These are phyloP conservation scores for Cepphus grylle DNA, from an alignment of 2,113 vertebrate species.

Conservation along the genomic window DNA sequence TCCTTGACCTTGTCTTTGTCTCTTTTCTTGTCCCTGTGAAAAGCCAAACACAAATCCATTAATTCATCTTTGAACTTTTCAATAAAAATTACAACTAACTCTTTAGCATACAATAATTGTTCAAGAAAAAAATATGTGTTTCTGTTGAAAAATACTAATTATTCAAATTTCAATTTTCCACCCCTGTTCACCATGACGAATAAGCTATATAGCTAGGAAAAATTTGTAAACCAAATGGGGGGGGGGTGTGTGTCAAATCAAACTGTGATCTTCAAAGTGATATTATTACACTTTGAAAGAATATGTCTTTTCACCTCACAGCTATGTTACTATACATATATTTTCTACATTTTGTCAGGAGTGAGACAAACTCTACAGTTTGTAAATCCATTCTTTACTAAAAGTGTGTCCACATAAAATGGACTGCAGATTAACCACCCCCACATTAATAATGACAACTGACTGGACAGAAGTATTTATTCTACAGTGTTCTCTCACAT, in stretches of 20 bases:
- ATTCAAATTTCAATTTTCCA: neutral
- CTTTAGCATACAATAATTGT: neutral
- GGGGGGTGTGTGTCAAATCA: neutral
- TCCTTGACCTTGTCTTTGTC: conserved; percentile 57
- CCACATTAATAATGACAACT: neutral
- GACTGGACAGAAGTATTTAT: neutral
- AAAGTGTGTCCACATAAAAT: neutral
- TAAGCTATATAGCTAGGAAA: neutral
- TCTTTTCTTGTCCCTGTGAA: conserved; percentile 70
- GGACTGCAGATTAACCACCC: neutral
- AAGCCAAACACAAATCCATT: neutral
- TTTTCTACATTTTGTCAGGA: neutral
- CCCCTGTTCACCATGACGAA: neutral
- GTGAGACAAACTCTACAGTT: neutral
- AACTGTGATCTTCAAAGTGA: neutral
- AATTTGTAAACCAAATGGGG: neutral
- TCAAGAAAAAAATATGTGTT: neutral
- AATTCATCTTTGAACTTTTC: neutral
- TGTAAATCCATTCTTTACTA: neutral
- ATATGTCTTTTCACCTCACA: neutral
- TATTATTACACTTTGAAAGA: neutral
- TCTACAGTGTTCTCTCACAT: neutral
- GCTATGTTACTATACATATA: neutral
- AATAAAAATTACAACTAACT: neutral
- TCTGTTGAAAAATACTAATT: neutral